These are phyloP conservation scores for Hartigia nigra DNA, from an alignment of 2,888 invertebrate genomes.

Conservation along the genomic window DNA sequence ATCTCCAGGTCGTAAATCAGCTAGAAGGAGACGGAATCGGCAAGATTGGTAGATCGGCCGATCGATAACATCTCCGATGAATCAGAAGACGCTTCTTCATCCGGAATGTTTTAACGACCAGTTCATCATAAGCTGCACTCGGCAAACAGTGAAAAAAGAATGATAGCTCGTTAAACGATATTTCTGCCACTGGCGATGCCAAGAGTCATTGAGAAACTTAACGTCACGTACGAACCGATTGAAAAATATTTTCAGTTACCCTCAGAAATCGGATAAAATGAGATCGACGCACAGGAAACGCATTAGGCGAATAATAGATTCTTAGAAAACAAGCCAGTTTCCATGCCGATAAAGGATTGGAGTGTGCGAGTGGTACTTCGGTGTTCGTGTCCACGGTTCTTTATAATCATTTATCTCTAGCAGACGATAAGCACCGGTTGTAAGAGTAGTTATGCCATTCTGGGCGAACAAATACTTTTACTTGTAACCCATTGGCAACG, in stretches of 20 bases:
- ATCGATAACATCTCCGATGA: background rate
- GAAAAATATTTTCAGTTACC: background rate
- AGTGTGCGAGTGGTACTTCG: background rate
- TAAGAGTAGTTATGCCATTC: slow-evolving; percentile 19
- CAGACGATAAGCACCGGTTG: slow-evolving; percentile 30
- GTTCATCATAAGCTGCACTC: background rate
- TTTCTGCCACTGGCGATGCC: background rate
- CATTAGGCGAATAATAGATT: background rate
- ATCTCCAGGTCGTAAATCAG: background rate
- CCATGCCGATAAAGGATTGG: background rate
- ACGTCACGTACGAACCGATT: background rate
- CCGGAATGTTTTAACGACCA: background rate
- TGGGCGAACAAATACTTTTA: slow-evolving; percentile 31
- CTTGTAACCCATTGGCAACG: slow-evolving; percentile 11
- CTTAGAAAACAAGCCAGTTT: background rate
- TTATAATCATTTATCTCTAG: slow-evolving; percentile 33
- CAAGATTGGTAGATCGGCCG: background rate
- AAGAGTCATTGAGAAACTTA: background rate
- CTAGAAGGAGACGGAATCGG: background rate
- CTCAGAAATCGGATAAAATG: background rate
- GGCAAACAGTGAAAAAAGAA: background rate
- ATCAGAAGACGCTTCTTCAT: background rate
- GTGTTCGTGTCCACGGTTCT: slow-evolving; percentile 20
- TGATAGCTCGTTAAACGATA: background rate
- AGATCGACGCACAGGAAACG: background rate